Percentiles rank a stretch among this genome's conserved stretches.
These are phyloP conservation scores for Gobionotothen gibberifrons DNA, from an alignment of 2,797 vertebrate species.

Conservation along the genomic window DNA sequence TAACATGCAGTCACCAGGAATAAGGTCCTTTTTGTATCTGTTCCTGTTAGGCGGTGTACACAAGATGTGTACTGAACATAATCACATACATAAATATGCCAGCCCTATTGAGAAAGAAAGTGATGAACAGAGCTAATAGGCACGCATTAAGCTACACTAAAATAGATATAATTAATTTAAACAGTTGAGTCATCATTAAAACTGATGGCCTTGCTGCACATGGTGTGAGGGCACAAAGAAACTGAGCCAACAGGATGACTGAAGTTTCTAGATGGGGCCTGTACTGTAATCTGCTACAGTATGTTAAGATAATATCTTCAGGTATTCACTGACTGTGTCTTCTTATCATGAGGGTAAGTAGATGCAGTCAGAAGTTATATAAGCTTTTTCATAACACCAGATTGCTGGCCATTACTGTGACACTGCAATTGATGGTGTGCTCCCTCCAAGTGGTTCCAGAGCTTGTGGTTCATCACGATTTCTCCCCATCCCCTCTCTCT, in stretches of 20 bases:
- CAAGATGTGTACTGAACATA: constrained; percentile 11
- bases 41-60: constrained; percentile 19
- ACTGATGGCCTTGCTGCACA: constrained; percentile 2
- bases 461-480: constrained; percentile 47
- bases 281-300: constrained; percentile 1
- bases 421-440: constrained; percentile 61
- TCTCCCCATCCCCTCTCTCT: constrained; percentile 23
- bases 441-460: constrained; percentile 70
- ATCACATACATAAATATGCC: background rate
- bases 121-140: background rate
- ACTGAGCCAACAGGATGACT: constrained; percentile 12
- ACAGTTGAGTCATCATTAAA: constrained; percentile 15
- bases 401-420: constrained; percentile 47
- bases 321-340: background rate
- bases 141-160: background rate
- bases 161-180: background rate
- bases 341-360: background rate
- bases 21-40: constrained; percentile 26
- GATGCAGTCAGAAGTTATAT: constrained; percentile 25
- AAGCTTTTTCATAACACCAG: constrained; percentile 45
- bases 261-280: background rate
- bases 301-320: constrained; percentile 4
- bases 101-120: background rate
- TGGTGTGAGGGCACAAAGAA: background rate
- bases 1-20: constrained; percentile 48